Evolutionary conservation across 2,113 vertebrate genomes (phyloP).

Genomic region (Vulpes lagopus): DNA sequence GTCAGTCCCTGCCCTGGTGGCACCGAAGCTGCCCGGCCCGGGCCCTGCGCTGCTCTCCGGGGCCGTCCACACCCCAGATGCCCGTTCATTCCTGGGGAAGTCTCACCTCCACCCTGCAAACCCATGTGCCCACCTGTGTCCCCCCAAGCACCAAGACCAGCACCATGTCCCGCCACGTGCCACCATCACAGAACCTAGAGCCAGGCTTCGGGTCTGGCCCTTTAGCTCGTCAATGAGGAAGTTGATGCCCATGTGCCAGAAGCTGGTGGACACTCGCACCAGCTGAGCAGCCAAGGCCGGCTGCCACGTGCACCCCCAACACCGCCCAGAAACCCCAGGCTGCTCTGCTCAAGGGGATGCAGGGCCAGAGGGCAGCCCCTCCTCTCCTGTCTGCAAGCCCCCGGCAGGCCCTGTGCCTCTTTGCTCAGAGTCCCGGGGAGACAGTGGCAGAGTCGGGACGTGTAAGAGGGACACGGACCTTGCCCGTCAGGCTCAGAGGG

Average conservation of each 20-base stretch:
- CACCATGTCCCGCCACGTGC: accelerated
- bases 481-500: accelerated
- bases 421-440: accelerated
- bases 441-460: accelerated
- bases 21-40: no score
- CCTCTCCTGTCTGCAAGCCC: background rate
- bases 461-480: no score
- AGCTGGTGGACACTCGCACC: background rate
- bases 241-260: accelerated
- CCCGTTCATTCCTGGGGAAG: background rate
- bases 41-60: background rate
- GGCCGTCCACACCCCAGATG: background rate
- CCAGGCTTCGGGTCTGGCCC: accelerated
- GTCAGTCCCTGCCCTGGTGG: background rate
- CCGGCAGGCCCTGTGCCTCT: accelerated
- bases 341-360: accelerated
- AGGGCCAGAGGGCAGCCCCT: accelerated
- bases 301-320: background rate
- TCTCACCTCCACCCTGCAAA: background rate
- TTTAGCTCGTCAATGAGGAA: background rate
- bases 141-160: background rate
- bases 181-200: accelerated
- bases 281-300: no score
- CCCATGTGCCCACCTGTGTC: background rate
- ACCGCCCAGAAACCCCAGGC: background rate